Base-by-base conservation (phyloP, 2,888 invertebrate genomes). In the Alloscopus bannaensis region DNA sequence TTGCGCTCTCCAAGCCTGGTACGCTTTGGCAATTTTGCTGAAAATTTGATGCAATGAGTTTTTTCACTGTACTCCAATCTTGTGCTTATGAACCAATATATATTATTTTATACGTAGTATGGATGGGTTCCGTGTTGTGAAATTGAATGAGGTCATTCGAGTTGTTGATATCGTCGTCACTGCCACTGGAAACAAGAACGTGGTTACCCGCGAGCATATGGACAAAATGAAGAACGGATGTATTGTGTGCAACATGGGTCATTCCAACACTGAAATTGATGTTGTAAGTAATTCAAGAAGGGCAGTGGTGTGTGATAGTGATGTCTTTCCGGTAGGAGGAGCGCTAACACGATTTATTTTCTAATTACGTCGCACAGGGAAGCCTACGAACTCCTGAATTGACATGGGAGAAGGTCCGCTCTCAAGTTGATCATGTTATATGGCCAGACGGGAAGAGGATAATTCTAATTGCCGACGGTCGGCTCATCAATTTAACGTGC, bases 391-490 rank as follows among this genome's bases (percentile, higher is more conserved):
- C 98, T 26, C 96, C 97, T 0, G 98, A 98, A 88, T 89, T 98
- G 86, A 94, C 97, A 72, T 98, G 98, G 98, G 98, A 99, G 89
- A 94, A 97, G 87, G 98, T 99, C 0, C 91, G 98, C 68, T 97
- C 97, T 29, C 98, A 98, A 90, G 98, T 99, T 52, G 98, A 99
- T 90, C 98, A 99, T 89, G 96, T 99, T 85, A 96, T 98, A 86
- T 99, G 98, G 98, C 97, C 98, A 11, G 97, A 96, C 89, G 96
- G 97, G 81, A 98, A 98, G 89, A 92, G 97, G 80, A 96, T 98
- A 86, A 95, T 98, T 69, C 90, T 98, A 20, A 90, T 98, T 80
- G 98, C 98, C 0, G 98, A 98, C 90, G 99, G 99, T 42, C 92
- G 98, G 3, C 91, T 99, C 65, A 97, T 98, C 65, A 99, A 99